Conservation (phyloP, 2,888 invertebrate species). For the Dasypogon diadema region DNA sequence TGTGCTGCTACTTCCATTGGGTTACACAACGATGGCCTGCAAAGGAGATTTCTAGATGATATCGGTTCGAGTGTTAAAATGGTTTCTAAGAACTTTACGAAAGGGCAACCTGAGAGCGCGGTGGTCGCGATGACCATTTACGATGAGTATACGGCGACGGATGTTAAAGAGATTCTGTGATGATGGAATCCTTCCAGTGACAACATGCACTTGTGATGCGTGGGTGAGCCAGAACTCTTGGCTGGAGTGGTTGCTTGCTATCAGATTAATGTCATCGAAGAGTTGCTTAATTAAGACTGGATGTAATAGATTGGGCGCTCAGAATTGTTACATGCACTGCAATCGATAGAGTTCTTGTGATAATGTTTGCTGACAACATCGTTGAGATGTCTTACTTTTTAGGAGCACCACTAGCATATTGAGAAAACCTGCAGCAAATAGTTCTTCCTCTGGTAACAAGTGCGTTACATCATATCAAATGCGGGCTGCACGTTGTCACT, state of each 20-base stretch:
- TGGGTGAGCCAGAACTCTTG: constrained; percentile 53
- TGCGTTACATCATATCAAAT: not conserved
- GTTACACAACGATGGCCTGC: not conserved
- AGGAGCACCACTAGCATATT: no score
- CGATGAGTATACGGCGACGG: constrained; percentile 19
- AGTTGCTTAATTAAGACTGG: constrained; percentile 56
- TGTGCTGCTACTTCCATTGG: not conserved
- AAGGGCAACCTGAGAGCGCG: constrained; percentile 35
- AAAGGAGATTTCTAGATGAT: constrained; percentile 29
- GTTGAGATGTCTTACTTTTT: constrained; percentile 38
- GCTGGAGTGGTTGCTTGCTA: constrained; percentile 32
- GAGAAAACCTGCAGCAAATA: no score
- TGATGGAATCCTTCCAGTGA: constrained; percentile 41
- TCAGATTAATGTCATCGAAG: constrained; percentile 55
- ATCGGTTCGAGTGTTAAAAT: constrained; percentile 55
- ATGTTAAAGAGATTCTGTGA: constrained; percentile 38
- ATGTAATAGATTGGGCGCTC: constrained; percentile 34
- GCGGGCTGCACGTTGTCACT: constrained; percentile 7
- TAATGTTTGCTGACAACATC: constrained; percentile 30
- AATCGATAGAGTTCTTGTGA: constrained; percentile 8
- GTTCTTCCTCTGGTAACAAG: not conserved
- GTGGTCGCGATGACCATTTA: constrained; percentile 51
- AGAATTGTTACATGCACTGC: constrained; percentile 29
- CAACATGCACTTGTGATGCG: constrained; percentile 52
- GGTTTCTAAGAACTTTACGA: constrained; percentile 54